Conservation (phyloP, 2,113 vertebrate species). For the Alaudala cheleensis region DNA sequence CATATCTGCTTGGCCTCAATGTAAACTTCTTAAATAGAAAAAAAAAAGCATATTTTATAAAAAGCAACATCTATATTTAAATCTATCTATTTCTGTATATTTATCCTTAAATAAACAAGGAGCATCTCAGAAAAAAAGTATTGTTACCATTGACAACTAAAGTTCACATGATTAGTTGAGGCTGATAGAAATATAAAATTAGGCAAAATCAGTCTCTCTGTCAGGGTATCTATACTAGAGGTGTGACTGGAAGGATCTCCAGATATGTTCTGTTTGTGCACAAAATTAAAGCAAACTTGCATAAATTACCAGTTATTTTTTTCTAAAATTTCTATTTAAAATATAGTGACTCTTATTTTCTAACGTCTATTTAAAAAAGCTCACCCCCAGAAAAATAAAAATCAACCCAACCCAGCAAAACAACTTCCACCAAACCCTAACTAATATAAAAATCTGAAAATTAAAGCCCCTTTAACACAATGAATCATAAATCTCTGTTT, state of each 20-base stretch:
- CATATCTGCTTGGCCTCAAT: neutral
- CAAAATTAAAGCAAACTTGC: neutral
- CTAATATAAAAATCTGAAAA: neutral
- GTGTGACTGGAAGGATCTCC: neutral
- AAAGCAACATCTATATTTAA: rapidly evolving
- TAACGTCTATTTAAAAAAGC: neutral
- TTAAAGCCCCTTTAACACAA: neutral
- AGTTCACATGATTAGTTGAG: neutral
- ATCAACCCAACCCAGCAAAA: neutral
- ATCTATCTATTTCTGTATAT: neutral
- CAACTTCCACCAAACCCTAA: neutral
- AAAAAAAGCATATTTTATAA: neutral
- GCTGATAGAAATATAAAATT: neutral
- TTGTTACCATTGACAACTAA: neutral
- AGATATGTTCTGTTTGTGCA: rapidly evolving
- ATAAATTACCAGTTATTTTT: neutral
- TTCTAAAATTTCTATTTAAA: neutral
- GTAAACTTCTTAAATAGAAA: neutral
- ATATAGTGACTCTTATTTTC: neutral
- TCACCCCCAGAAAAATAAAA: rapidly evolving
- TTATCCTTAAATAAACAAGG: neutral
- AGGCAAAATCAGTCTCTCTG: neutral
- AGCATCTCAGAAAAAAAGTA: neutral
- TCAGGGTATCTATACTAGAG: neutral
- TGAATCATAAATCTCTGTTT: neutral